Percentiles rank a stretch among this genome's conserved stretches.
Evolutionary conservation across 2,797 vertebrate genomes (phyloP).

Genomic region (Pangasius krempfi): DNA sequence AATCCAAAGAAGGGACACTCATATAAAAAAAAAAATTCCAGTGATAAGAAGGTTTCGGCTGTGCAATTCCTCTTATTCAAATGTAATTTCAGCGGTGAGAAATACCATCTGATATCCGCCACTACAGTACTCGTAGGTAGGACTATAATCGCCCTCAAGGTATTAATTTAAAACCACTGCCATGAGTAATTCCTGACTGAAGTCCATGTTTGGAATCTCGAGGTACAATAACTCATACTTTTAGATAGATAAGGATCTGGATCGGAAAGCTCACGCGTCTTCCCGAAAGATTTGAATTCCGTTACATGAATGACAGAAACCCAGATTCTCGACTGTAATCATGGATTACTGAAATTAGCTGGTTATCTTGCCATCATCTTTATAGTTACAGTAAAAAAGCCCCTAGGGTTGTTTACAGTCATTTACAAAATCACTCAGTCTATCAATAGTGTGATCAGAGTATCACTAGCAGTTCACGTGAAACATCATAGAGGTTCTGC

Average conservation of each 20-base stretch:
- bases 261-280: background rate
- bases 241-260: background rate
- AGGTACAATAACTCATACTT: background rate
- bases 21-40: background rate
- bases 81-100: background rate
- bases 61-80: background rate
- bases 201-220: background rate
- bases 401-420: conserved; percentile 1
- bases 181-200: background rate
- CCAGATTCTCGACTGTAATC: background rate
- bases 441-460: too few species aligned
- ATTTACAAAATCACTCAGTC: background rate
- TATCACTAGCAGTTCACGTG: background rate
- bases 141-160: background rate
- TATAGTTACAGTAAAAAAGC: background rate
- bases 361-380: background rate
- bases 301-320: background rate
- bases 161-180: background rate
- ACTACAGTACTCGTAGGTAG: background rate
- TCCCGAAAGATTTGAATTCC: background rate
- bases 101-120: background rate
- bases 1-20: background rate
- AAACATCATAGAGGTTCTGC: background rate
- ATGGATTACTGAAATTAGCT: background rate
- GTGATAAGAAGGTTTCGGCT: background rate